Base-by-base conservation (phyloP, 2,797 vertebrate genomes). In the Xenopus petersii region DNA sequence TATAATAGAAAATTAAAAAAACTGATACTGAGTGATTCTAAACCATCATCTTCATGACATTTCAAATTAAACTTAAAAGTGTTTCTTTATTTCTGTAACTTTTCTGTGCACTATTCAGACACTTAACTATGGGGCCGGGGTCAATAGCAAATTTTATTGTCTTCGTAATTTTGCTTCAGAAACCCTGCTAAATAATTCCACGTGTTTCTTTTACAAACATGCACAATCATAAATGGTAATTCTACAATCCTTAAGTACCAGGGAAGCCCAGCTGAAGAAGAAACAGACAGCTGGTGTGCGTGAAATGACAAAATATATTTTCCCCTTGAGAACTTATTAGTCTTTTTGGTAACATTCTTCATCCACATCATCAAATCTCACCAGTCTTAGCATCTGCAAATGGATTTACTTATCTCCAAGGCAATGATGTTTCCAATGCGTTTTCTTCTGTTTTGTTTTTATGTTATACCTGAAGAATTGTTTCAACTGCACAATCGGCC, bases 321-420 rank as follows among this genome's bases (percentile, higher is more conserved):
- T 54, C 51, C 76, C 66, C 76, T 61, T 5, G 76, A 74, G 71
- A 73, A 60, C 76, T 65, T 73, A 74, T 78, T 78, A 78, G 76
- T 56, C 65, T 73, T 60, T 64, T 78, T 63, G 51, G 71, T 78
- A 73, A 64, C 70, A 59, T 68, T 78, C 71, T 64, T 78, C 12
- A 60, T 78, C 54, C 61, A 73, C 71, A 74, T 68, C 64, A 68
- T 67, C 65, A 49, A 47, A 46, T 77, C 74, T 71, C 59, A 67
- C 59, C 70, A 67, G 67, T 77, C 58, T 68, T 33, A 16, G 71
- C 16, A 63, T 67, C 49, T 26, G 61, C 59, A 78, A 78, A 65
- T 69, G 75, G 70, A 59, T 77, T 67, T 69, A 73, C 71, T 73
- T 73, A 65, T 79, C 42, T 74, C 66, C 55, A 59, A 59, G 10